These are phyloP conservation scores for Psammodynastes pulverulentus DNA, from an alignment of 2,113 vertebrate genomes.

Conservation along the genomic window DNA sequence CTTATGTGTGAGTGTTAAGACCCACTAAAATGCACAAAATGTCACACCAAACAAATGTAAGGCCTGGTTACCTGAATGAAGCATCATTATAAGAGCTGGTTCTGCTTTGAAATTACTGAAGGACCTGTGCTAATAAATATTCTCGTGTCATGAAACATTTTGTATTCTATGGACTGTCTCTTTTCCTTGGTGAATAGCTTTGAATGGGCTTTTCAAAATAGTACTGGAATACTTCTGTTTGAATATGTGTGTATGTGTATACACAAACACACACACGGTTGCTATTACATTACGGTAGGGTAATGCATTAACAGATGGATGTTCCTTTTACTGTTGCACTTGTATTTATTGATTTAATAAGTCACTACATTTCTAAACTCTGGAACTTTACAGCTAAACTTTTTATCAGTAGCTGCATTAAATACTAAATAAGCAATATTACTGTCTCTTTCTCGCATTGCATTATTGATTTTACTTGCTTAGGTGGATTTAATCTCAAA, in stretches of 20 bases:
- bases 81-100: background rate
- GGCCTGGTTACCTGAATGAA: background rate
- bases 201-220: background rate
- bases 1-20: background rate
- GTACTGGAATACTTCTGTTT: background rate
- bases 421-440: no score
- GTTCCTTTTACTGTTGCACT: background rate
- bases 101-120: background rate
- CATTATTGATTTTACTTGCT: no score
- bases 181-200: background rate
- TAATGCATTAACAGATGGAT: background rate
- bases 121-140: background rate
- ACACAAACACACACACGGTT: background rate
- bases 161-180: background rate
- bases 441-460: no score
- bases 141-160: background rate
- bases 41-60: background rate
- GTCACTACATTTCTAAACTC: no score
- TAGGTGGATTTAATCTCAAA: no score
- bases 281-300: background rate
- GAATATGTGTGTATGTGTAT: no score
- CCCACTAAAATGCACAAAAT: background rate
- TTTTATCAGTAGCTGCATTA: no score
- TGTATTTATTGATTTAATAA: background rate
- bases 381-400: no score